Evolutionary conservation across 2,888 invertebrate species (phyloP), one percentile per base, ranked within the genome.

Genomic region (Hyles lineata): DNA sequence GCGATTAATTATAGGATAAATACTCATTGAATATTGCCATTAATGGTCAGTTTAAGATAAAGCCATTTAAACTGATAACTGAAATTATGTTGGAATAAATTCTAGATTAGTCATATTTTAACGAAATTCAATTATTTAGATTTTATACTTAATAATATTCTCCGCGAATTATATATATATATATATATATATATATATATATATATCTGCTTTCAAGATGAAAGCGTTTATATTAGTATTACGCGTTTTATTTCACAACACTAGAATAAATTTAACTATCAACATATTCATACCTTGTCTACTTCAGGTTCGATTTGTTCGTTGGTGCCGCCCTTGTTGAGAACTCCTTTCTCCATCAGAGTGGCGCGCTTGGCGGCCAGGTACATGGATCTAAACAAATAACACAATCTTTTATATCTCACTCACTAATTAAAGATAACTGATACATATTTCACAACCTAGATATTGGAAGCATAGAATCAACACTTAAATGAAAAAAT

Each of bases 321-420:
- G 82, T 97, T 96, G 81, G 96, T 96, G 0, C 91, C 92, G 0
- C 94, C 93, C 61, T 91, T 89, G 74, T 85, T 91, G 23, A 94
- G 79, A 0, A 92, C 93, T 6, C 97, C 97, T 79, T 96, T 96
- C 89, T 98, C 97, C 95, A 98, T 96, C n/a, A 98, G 90, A 0
- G 98, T 98, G 0, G 99, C 98, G 62, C 98, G 96, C 83, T 98
- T 98, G 0, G 99, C 99, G 1, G 98, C 98, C 83, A 98, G 93
- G 91, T 99, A 99, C 85, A 98, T 95, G n/a, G 97, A 97, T 77
- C 95, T 95, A 83, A 15, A n/a, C 19, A 71, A 50, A 62, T n/a
- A 62, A 61, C 25, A 61, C 5, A 8, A 62, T 35, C 17, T 25
- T n/a, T 9, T 67, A 19, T 61, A 23, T 62, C 23, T 11, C 25